phyloP scores from a whole-genome alignment of 2,113 vertebrate genomes.

The Spea bombifrons region DNA sequence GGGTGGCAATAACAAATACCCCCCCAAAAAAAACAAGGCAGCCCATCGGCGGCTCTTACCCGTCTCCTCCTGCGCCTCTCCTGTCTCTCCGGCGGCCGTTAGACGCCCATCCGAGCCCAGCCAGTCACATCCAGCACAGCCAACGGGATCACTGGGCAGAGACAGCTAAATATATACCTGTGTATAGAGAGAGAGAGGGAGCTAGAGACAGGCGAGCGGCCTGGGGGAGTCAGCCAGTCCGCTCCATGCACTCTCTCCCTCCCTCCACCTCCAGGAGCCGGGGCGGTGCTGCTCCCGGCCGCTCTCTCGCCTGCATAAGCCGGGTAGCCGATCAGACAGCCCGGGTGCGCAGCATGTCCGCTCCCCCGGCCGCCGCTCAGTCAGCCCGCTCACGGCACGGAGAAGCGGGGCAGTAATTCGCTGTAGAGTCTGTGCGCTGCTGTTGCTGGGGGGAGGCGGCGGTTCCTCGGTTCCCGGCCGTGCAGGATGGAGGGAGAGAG shows the following conservation, averaged over 20 bases:
- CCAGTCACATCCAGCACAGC: not conserved
- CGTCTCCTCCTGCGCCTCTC: slow-evolving; percentile 27
- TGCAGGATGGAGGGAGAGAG: slow-evolving; percentile 29
- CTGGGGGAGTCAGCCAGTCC: not conserved
- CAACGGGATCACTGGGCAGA: not conserved
- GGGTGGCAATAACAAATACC: no score
- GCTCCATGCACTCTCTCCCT: not conserved
- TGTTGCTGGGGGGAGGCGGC: slow-evolving; percentile 37
- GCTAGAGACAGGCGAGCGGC: not conserved
- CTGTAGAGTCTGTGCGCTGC: slow-evolving; percentile 52
- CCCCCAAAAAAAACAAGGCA: no score
- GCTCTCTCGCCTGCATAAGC: slow-evolving; percentile 25
- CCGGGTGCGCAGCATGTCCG: slow-evolving; percentile 53
- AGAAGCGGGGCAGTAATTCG: slow-evolving; percentile 43
- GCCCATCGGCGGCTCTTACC: slow-evolving; percentile 9
- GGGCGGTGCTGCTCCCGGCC: not conserved
- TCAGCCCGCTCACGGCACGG: slow-evolving; percentile 51
- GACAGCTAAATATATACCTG: not conserved
- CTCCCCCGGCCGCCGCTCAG: no score
- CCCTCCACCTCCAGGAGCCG: not conserved
- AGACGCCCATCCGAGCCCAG: slow-evolving; percentile 17
- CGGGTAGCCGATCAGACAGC: slow-evolving; percentile 54
- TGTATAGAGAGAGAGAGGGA: not conserved
- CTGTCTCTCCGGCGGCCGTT: slow-evolving; percentile 1
- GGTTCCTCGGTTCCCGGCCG: slow-evolving; percentile 43